Evolutionary conservation across 2,797 vertebrate genomes (phyloP), one percentile per base, ranked within the genome.

Genomic region (Falco cherrug): DNA sequence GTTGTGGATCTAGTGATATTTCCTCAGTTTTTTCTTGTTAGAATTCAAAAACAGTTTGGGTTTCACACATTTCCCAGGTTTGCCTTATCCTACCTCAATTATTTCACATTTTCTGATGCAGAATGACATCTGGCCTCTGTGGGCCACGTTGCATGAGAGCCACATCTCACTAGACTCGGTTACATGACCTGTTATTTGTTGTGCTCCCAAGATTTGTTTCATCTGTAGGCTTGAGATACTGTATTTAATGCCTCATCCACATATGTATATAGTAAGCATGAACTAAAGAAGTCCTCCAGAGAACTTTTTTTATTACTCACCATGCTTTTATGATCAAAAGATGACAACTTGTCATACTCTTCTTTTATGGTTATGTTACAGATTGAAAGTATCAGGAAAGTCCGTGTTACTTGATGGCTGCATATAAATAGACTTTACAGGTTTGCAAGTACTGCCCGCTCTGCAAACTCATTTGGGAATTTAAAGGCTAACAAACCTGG

Each of bases 131-230:
- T 94, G 87, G 73, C 74, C 84, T 92, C 89, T 82, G 5, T 78
- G 89, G 74, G n/a, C 29, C 13, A 0, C 5, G 8, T 89, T 83
- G 64, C 10, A 1, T 74, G 70, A 89, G 79, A 91, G 86, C 81
- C 45, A 69, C 43, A 57, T 94, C 83, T 90, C 4, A 25, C 83
- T 82, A 68, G 86, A 68, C 79, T 78, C 68, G 84, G 95, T 96
- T 92, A 79, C 78, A 37, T 88, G 94, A 81, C 24, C 87, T 80
- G 43, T 80, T 95, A 78, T 61, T 97, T 97, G 90, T 91, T 97
- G 37, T 65, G 24, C 54, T 89, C 95, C 92, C 79, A 81, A 83
- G 84, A 80, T 69, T 93, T 89, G 21, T 90, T 95, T 91, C 39
- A 51, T 86, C 73, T 95, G 25, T 74, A 71, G 68, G 64, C 80